Percentiles rank a stretch among this genome's conserved stretches.
Evolutionary conservation across 2,113 vertebrate genomes (phyloP).

Genomic region (Spilogale gracilis): DNA sequence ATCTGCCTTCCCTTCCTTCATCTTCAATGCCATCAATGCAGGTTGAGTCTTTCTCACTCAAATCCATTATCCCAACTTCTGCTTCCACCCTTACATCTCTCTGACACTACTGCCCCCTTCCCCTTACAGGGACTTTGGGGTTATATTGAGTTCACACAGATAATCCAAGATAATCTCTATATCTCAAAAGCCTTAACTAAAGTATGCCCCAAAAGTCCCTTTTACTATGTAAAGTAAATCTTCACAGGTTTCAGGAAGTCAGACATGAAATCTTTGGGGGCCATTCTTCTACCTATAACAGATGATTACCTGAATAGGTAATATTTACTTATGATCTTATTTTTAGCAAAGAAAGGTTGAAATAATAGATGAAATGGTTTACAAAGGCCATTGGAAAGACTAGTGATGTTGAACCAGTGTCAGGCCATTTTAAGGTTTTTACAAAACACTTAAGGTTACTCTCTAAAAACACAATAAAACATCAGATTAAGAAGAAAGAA

Average conservation of each 20-base stretch:
- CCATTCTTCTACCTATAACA: not conserved
- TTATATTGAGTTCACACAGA: no score
- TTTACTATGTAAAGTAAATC: not conserved
- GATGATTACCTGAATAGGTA: not conserved
- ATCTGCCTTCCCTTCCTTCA: not conserved
- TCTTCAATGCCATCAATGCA: no score
- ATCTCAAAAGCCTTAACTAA: not conserved
- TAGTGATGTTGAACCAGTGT: not conserved
- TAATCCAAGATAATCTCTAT: not conserved
- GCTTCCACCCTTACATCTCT: not conserved
- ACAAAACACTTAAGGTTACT: not conserved
- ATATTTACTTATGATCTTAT: not conserved
- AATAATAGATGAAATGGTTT: not conserved
- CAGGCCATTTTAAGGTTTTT: not conserved
- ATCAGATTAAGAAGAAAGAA: not conserved
- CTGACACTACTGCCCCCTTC: not conserved
- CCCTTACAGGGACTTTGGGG: not conserved
- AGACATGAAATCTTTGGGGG: not conserved
- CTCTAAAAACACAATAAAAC: not conserved
- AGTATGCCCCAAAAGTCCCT: not conserved
- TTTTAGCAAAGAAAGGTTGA: not conserved
- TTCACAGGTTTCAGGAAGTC: not conserved
- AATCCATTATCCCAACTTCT: not conserved
- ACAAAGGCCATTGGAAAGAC: not conserved
- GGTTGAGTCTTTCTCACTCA: not conserved